A percentile compares a stretch with the other conserved stretches of the same genome.
These are phyloP conservation scores for Orthosia cruda DNA, from an alignment of 2,888 invertebrate genomes.

Conservation along the genomic window DNA sequence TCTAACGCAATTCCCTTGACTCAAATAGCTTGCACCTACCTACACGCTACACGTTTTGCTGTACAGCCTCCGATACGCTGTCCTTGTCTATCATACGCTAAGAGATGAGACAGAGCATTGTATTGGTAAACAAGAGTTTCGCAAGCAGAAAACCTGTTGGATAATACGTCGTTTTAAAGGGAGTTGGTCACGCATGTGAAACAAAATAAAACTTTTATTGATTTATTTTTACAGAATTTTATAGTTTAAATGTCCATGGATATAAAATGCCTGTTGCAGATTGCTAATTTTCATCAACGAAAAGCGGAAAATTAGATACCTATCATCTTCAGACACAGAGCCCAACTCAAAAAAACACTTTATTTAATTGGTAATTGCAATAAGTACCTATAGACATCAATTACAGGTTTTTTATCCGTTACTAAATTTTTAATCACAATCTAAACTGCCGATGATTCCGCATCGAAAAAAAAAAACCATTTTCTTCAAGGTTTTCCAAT, in stretches of 20 bases:
- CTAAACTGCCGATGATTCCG: neutral
- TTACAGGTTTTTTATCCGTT: constrained; percentile 15
- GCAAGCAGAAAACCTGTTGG: constrained; percentile 65
- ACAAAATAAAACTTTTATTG: constrained; percentile 13
- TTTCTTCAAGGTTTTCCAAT: neutral
- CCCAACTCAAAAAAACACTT: neutral
- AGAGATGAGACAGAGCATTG: constrained; percentile 47
- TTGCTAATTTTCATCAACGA: neutral
- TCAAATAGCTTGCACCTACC: constrained; percentile 61
- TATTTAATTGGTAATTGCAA: constrained; percentile 1
- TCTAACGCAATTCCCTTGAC: constrained; percentile 66
- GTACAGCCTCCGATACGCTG: constrained; percentile 54
- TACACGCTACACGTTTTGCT: constrained; percentile 26
- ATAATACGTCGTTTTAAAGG: constrained; percentile 39
- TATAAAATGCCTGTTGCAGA: too few relatives aligned
- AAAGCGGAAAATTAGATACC: neutral
- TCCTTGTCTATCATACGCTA: constrained; percentile 51
- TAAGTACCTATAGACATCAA: neutral
- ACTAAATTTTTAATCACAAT: constrained; percentile 41
- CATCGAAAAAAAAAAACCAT: constrained; percentile 10
- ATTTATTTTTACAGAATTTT: neutral
- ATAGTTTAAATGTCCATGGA: too few relatives aligned
- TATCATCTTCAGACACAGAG: neutral
- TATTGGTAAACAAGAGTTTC: constrained; percentile 64
- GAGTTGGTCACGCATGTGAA: constrained; percentile 5